These are phyloP conservation scores for Hemitrygon akajei DNA, from an alignment of 2,797 vertebrate genomes.

Conservation along the genomic window DNA sequence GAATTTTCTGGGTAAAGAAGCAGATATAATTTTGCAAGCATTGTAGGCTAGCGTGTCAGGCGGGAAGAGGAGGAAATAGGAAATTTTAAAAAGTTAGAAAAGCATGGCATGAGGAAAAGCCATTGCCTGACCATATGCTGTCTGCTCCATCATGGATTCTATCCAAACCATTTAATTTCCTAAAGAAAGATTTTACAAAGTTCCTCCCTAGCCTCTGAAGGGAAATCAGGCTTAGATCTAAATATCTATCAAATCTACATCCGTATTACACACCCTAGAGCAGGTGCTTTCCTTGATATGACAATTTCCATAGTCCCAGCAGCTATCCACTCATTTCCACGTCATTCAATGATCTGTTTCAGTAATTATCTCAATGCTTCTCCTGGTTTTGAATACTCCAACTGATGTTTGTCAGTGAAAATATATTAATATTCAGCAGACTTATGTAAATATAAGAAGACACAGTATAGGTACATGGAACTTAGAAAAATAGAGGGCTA, in stretches of 20 bases:
- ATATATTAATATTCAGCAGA: not conserved
- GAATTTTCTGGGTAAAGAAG: not conserved
- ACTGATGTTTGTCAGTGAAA: not conserved
- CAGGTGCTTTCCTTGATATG: conserved; percentile 20
- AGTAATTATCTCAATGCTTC: not conserved
- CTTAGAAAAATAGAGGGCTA: too few relatives aligned
- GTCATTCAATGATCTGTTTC: not conserved
- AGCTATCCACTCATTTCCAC: not conserved
- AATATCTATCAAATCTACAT: conserved; percentile 3
- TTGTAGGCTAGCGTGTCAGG: not conserved
- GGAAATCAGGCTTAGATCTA: not conserved
- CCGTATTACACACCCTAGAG: conserved; percentile 18
- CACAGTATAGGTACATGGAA: too few relatives aligned
- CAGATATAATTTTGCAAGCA: not conserved
- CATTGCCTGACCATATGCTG: not conserved
- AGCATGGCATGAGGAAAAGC: not conserved
- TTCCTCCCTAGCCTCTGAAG: conserved; percentile 8
- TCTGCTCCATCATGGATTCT: not conserved
- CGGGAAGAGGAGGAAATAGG: not conserved
- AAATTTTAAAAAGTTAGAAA: not conserved
- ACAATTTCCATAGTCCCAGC: conserved; percentile 1
- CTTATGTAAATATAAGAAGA: not conserved
- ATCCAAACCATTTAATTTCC: conserved; percentile 15
- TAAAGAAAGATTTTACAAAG: not conserved
- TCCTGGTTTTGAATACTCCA: not conserved